Evolutionary conservation across 2,888 invertebrate species (phyloP).

Genomic region (Leptothorax acervorum): DNA sequence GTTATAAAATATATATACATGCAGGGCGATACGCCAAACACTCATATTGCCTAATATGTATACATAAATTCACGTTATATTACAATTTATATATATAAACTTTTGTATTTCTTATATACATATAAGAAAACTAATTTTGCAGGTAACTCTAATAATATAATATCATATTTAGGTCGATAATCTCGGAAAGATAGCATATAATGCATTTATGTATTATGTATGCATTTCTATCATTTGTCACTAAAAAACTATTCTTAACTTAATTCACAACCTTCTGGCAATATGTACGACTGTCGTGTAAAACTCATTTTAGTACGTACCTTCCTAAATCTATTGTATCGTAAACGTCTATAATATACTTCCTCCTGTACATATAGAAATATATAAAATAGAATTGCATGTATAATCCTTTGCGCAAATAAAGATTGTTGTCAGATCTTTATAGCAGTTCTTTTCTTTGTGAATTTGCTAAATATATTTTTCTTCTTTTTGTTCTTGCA

Average conservation of each 20-base stretch:
- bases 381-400: background rate
- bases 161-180: background rate
- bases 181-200: background rate
- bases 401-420: background rate
- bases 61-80: background rate
- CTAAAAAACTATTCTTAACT: constrained; percentile 1
- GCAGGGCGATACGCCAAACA: too few relatives aligned
- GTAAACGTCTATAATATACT: constrained; percentile 7
- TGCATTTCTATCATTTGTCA: background rate
- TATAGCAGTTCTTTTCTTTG: constrained; percentile 15
- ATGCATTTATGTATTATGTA: background rate
- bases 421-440: background rate
- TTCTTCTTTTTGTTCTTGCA: constrained; percentile 24
- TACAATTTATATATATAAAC: background rate
- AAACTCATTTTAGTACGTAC: background rate
- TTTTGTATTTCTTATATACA: background rate
- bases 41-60: background rate
- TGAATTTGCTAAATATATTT: constrained; percentile 29
- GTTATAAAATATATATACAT: too few relatives aligned
- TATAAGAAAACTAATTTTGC: background rate
- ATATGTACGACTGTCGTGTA: background rate
- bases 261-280: background rate
- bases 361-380: background rate
- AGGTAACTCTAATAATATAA: background rate
- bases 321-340: background rate